Evolutionary conservation across 30 jellyfish, hydroid and myxozoan genomes (phyloP).

Genomic region (Pelagia noctiluca): DNA sequence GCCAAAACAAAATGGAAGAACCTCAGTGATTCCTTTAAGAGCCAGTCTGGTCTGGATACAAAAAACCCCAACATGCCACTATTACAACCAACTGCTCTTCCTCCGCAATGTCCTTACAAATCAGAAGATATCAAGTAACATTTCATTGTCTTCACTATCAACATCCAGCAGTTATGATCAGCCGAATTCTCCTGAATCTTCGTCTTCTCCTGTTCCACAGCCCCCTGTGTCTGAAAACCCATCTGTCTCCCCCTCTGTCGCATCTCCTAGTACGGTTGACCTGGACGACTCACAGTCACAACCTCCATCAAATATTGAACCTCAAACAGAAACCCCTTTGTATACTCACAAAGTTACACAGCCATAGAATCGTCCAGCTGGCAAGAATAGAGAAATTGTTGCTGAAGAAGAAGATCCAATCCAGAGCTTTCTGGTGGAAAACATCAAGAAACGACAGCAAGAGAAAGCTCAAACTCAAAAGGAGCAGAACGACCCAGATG

Average conservation of each 20-base stretch:
- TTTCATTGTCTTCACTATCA: background rate
- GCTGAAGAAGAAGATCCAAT: constrained; percentile 18
- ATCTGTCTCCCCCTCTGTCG: constrained; percentile 19
- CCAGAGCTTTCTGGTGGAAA: constrained; percentile 3
- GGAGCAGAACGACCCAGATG: no score
- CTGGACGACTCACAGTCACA: background rate
- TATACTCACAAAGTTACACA: background rate
- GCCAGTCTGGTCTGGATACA: background rate
- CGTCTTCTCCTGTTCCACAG: background rate
- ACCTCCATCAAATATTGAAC: no score
- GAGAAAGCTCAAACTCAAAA: background rate
- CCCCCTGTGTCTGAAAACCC: background rate
- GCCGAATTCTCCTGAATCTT: no score
- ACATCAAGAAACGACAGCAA: constrained; percentile 9
- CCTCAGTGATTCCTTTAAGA: no score
- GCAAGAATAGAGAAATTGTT: background rate
- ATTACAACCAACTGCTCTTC: constrained; percentile 14
- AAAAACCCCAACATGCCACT: constrained; percentile 29
- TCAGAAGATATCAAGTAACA: constrained; percentile 10
- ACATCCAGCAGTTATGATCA: no score
- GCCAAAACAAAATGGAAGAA: no score
- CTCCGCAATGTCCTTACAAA: constrained; percentile 22
- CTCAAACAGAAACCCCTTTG: no score
- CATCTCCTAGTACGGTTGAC: background rate
- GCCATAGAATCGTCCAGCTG: constrained; percentile 8